Base-by-base conservation (phyloP, 1,140 invertebrate species). In the Argopecten irradians region DNA sequence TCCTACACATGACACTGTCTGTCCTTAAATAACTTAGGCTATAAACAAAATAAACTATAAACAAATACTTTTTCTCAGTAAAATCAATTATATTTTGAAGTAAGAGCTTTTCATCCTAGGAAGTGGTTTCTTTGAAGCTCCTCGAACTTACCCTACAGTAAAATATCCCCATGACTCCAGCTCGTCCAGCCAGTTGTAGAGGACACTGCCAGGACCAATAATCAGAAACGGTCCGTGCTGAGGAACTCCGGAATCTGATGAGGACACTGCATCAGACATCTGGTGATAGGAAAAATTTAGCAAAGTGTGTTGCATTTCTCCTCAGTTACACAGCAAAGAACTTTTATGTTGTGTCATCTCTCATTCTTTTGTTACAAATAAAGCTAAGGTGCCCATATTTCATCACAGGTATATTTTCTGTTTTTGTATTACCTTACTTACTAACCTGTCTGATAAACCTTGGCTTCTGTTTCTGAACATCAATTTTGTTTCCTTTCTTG, bases 181-280 rank as follows among this genome's bases (percentile, higher is more conserved):
- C 85, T 95, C 94, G 90, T 94, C 94, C 86, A 95, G 87, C 95
- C 95, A 95, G 92, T 95, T 95, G 85, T 94, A 95, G 71, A 95
- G 88, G 0, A 95, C 93, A 90, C 92, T 93, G 16, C 93, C 93
- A 0, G 94, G 95, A 13, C 94, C 94, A 86, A 95, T 94, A 55
- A 95, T 94, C 9, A 95, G 92, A 83, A 95, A 95, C 14, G 93
- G 93, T 32, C 86, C 88, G 36, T 11, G 55, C 16, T 71, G 22
- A 71, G 55, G 55, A 11, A 7, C 55, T 71, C 55, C n/a, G 28
- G 22, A 28, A n/a, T 71, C 55, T 11, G 55, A 71, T 11, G 28
- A n/a, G 1, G 55, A 71, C 55, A 71, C n/a, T 28, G 55, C 55
- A 71, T 71, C 55, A 16, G 55, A 71, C 55, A 71, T 71, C 55